phyloP scores from a whole-genome alignment of 2,888 invertebrate species.

The Papilio protenor region DNA sequence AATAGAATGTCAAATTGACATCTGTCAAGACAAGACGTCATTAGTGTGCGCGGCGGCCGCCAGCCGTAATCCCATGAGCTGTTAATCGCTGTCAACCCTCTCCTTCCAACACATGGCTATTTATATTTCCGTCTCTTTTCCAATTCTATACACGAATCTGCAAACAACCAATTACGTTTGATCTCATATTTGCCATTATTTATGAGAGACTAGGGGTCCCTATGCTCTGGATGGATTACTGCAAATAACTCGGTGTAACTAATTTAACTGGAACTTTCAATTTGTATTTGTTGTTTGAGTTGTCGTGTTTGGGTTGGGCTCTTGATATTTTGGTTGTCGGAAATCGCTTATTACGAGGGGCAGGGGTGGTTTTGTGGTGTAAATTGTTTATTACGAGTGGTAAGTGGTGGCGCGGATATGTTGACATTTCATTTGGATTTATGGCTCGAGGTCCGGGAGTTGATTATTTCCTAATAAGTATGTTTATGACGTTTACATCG shows the following conservation, averaged over 20 bases:
- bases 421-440: conserved; percentile 49
- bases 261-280: conserved; percentile 18
- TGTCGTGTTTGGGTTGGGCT: not conserved
- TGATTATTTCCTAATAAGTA: conserved; percentile 37
- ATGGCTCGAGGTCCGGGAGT: conserved; percentile 26
- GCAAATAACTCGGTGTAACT: conserved; percentile 39
- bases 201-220: conserved; percentile 31
- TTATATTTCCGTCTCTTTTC: conserved; percentile 56
- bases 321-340: conserved; percentile 11
- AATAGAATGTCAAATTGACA: conserved; percentile 55
- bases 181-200: conserved; percentile 30
- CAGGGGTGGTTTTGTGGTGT: conserved; percentile 45
- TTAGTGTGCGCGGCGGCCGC: conserved; percentile 49
- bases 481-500: conserved; percentile 20
- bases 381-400: conserved; percentile 49
- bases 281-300: not conserved
- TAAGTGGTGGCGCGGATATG: conserved; percentile 46
- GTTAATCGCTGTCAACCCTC: conserved; percentile 53
- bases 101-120: conserved; percentile 49
- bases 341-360: conserved; percentile 32
- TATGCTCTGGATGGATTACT: conserved; percentile 43
- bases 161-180: conserved; percentile 44
- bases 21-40: conserved; percentile 74
- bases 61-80: conserved; percentile 61
- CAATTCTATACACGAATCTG: conserved; percentile 66